Evolutionary conservation across 2,113 vertebrate species (phyloP).

Genomic region (Percina caprodes): DNA sequence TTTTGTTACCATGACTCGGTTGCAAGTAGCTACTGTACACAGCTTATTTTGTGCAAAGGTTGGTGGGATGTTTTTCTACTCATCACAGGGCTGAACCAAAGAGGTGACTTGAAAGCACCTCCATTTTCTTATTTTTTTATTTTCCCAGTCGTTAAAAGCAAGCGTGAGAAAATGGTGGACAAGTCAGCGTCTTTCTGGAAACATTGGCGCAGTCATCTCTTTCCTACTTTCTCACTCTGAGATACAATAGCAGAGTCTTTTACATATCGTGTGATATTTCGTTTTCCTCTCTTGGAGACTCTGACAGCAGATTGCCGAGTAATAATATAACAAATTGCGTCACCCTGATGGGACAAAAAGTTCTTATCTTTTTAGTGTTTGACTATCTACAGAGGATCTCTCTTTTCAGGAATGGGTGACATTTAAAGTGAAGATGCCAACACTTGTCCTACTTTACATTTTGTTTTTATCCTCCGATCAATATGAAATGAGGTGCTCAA

Average conservation of each 20-base stretch:
- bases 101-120: conserved; percentile 75
- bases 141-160: conserved; percentile 29
- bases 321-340: conserved; percentile 47
- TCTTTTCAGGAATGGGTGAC: conserved; percentile 60
- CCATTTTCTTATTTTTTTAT: conserved; percentile 44
- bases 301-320: conserved; percentile 56
- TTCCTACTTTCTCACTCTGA: conserved; percentile 63
- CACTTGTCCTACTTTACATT: conserved; percentile 53
- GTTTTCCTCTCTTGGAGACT: conserved; percentile 48
- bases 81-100: conserved; percentile 76
- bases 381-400: conserved; percentile 41
- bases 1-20: conserved; percentile 30
- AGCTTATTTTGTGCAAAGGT: conserved; percentile 37
- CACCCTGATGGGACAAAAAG: conserved; percentile 49
- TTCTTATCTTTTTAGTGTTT: conserved; percentile 58
- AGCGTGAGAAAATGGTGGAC: conserved; percentile 52
- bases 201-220: conserved; percentile 62
- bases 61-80: conserved; percentile 59
- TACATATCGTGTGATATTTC: conserved; percentile 66
- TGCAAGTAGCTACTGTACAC: conserved; percentile 43
- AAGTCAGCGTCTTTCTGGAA: conserved; percentile 62
- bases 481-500: conserved; percentile 33
- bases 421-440: conserved; percentile 73
- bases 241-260: conserved; percentile 57
- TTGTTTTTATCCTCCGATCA: conserved; percentile 31